Conservation (phyloP, 2,113 vertebrate genomes). For the Cyprinus carpio region DNA sequence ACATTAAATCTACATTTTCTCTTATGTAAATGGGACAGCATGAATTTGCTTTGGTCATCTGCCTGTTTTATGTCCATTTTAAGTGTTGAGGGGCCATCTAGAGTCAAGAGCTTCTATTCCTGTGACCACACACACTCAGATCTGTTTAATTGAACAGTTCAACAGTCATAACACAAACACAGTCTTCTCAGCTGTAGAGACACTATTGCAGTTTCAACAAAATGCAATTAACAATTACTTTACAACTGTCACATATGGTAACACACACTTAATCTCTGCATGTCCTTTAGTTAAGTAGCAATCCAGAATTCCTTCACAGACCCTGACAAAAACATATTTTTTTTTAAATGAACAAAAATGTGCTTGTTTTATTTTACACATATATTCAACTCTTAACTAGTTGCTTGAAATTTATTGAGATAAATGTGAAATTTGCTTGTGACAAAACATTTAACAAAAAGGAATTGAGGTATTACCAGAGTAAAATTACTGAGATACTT, state of each 20-base stretch:
- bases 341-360: neutral
- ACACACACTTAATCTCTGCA: neutral
- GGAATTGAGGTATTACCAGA: neutral
- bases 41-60: neutral
- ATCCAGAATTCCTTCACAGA: neutral
- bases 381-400: too few relatives aligned
- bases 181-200: neutral
- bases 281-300: neutral
- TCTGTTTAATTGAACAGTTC: neutral
- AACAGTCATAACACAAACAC: neutral
- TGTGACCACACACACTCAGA: neutral
- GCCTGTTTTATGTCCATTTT: constrained; percentile 17
- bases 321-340: neutral
- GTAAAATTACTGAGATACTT: neutral
- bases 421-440: neutral
- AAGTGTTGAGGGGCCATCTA: neutral
- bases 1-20: neutral
- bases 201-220: neutral
- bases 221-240: neutral
- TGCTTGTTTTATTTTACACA: too few relatives aligned
- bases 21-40: constrained; percentile 1
- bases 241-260: neutral
- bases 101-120: neutral
- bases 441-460: neutral
- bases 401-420: neutral